A percentile compares a stretch with the other conserved stretches of the same genome.
Evolutionary conservation across 30 jellyfish, hydroid and myxozoan species (phyloP).

Genomic region (Aurelia sp.): DNA sequence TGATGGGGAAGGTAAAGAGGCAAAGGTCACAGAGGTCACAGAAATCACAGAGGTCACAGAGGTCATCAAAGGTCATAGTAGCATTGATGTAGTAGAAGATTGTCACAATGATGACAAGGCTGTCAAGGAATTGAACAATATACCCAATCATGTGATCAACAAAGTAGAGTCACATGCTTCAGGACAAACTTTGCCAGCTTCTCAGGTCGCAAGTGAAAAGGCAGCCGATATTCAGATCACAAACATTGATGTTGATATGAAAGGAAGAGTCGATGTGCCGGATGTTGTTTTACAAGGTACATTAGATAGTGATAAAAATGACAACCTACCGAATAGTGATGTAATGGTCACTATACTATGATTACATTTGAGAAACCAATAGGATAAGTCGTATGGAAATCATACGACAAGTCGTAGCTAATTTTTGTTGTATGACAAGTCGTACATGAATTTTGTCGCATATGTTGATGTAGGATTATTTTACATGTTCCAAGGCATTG

Average conservation of each 20-base stretch:
- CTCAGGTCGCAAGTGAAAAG: neutral
- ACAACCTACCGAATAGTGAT: neutral
- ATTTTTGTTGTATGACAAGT: no score
- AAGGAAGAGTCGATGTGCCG: neutral
- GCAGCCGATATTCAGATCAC: neutral
- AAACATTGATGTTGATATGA: neutral
- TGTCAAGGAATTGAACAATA: neutral
- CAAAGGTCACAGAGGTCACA: no score
- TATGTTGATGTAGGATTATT: no score
- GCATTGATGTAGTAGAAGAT: no score
- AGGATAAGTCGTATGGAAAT: no score
- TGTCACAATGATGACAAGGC: no score
- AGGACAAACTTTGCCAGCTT: neutral
- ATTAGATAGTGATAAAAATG: neutral
- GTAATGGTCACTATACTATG: constrained; percentile 2
- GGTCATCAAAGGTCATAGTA: no score
- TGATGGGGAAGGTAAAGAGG: neutral
- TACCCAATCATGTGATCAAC: neutral
- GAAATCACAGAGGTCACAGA: no score
- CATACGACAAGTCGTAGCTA: no score
- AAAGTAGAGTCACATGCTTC: neutral
- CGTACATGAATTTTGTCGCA: no score
- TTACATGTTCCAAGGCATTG: no score
- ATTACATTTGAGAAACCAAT: neutral
- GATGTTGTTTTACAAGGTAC: neutral